Evolutionary conservation across 2,113 vertebrate genomes (phyloP).

Genomic region (Nyctibius bracteatus): DNA sequence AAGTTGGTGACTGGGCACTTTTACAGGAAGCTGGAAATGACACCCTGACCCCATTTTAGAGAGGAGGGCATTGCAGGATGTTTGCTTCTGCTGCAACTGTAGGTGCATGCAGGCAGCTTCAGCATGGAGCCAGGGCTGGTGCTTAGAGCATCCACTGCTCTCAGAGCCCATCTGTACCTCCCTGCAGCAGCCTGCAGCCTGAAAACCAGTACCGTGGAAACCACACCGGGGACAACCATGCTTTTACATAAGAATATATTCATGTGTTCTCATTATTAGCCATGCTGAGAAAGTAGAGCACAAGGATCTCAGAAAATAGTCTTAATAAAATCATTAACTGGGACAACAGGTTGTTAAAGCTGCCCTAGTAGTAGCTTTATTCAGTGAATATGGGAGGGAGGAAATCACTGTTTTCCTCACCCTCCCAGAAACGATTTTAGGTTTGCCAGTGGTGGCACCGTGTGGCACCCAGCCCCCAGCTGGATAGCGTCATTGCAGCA

Average conservation of each 20-base stretch:
- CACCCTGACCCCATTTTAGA: neutral
- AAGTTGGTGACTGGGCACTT: neutral
- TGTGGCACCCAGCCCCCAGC: neutral
- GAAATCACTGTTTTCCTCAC: neutral
- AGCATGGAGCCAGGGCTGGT: neutral
- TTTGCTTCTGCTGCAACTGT: neutral
- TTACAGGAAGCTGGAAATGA: neutral
- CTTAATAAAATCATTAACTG: neutral
- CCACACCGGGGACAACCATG: neutral
- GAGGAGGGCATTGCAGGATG: too few relatives aligned
- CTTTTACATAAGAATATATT: neutral
- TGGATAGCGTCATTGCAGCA: neutral
- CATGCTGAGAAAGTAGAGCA: neutral
- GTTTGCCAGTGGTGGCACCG: neutral
- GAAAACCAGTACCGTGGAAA: rapidly evolving
- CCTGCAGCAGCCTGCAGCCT: neutral
- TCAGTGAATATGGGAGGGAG: neutral
- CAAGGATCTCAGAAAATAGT: neutral
- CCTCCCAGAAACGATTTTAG: neutral
- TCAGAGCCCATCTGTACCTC: neutral
- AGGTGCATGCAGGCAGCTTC: neutral
- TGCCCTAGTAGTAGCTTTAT: neutral
- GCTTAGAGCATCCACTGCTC: neutral
- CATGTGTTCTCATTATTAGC: neutral
- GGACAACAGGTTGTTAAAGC: neutral